Evolutionary conservation across 2,113 vertebrate genomes (phyloP).

Genomic region (human (Homo sapiens)): DNA sequence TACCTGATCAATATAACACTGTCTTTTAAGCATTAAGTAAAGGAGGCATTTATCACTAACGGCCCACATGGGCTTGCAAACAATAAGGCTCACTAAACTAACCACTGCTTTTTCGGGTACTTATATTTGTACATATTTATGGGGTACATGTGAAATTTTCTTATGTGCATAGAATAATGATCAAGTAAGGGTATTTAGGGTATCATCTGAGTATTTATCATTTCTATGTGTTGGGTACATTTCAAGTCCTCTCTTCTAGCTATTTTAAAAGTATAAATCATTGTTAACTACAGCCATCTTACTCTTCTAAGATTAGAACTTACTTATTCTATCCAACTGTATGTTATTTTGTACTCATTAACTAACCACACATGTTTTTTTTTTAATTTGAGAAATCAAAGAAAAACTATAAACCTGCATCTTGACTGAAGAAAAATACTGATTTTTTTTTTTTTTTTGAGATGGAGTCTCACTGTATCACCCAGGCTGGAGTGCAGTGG

Average conservation of each 20-base stretch:
- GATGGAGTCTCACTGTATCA: no score
- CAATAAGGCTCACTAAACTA: neutral
- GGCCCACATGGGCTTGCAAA: neutral
- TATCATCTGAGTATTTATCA: neutral
- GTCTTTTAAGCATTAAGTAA: neutral
- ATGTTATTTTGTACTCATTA: neutral
- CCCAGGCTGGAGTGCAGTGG: no score
- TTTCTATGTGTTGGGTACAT: neutral
- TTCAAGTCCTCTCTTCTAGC: neutral
- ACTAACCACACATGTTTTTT: neutral
- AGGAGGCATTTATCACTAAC: neutral
- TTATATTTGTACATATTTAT: neutral
- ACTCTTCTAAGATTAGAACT: neutral
- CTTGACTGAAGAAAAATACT: neutral
- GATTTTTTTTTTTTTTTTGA: no score
- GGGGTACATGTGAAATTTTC: neutral
- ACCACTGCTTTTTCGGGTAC: neutral
- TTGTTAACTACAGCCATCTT: neutral
- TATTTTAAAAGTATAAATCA: neutral
- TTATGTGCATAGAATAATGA: neutral
- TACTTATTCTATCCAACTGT: neutral
- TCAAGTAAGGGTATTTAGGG: neutral
- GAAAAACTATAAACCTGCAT: neutral
- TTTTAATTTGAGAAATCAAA: neutral
- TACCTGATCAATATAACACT: neutral